A percentile compares a stretch with the other conserved stretches of the same genome.
Evolutionary conservation across 2,888 invertebrate species (phyloP).

Genomic region (Hesperia comma): DNA sequence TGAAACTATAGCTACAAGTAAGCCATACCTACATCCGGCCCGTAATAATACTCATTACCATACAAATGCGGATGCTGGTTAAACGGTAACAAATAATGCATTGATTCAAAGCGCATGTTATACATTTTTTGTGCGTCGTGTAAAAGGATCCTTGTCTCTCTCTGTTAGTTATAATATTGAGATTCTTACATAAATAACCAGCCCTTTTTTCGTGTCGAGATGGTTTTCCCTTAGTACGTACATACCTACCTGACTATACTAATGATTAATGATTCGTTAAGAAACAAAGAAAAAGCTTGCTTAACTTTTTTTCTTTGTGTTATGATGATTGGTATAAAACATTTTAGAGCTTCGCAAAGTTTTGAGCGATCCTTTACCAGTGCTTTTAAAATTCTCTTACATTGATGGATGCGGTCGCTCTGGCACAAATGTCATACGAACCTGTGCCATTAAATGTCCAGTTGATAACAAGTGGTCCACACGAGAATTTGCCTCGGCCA

Average conservation of each 20-base stretch:
- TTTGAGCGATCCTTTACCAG: background rate
- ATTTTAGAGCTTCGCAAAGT: background rate
- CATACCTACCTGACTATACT: no score
- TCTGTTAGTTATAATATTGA: no score
- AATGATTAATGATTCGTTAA: no score
- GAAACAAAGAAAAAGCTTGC: no score
- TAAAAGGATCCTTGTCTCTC: background rate
- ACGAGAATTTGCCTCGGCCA: conserved; percentile 13
- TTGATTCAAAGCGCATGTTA: conserved; percentile 7
- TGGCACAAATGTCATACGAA: conserved; percentile 26
- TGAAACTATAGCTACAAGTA: background rate
- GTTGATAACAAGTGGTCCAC: conserved; percentile 1
- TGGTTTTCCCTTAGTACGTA: no score
- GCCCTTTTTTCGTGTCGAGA: no score
- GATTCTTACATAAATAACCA: no score
- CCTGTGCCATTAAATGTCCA: conserved; percentile 22
- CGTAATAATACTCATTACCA: conserved; percentile 21
- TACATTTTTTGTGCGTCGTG: conserved; percentile 2
- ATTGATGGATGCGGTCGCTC: background rate
- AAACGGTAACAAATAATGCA: conserved; percentile 23
- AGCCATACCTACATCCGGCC: conserved; percentile 28
- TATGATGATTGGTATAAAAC: no score
- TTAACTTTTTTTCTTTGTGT: no score
- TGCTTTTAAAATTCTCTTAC: background rate
- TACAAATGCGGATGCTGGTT: conserved; percentile 28